These are phyloP conservation scores for Allacma fusca DNA, from an alignment of 2,888 invertebrate species.

Conservation along the genomic window DNA sequence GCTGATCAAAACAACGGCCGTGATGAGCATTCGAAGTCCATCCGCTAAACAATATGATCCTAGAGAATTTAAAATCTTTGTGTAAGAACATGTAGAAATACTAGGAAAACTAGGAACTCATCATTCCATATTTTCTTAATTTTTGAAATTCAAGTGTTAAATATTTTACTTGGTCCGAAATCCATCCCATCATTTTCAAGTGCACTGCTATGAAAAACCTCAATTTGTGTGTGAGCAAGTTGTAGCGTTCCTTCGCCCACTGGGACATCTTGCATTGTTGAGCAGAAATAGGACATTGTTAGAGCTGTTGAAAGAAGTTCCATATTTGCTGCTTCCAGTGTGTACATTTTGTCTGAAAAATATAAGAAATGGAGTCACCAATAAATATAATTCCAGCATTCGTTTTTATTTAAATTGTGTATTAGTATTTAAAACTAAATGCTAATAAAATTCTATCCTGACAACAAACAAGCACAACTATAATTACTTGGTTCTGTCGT, in stretches of 20 bases:
- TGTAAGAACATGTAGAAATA: too few relatives aligned
- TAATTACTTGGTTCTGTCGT: constrained; percentile 27
- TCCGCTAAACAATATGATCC: constrained; percentile 39
- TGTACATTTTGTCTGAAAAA: constrained; percentile 31
- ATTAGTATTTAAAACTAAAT: too few relatives aligned
- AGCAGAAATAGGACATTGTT: constrained; percentile 35
- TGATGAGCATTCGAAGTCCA: constrained; percentile 34
- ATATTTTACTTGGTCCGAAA: constrained; percentile 33
- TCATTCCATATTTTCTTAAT: neutral
- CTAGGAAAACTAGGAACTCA: too few relatives aligned
- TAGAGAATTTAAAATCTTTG: neutral
- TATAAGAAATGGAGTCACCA: neutral
- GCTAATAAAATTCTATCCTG: too few relatives aligned
- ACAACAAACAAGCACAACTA: neutral
- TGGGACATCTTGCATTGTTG: constrained; percentile 31
- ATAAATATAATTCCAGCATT: too few relatives aligned
- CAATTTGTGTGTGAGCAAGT: constrained; percentile 33
- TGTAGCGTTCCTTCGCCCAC: constrained; percentile 29
- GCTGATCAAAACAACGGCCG: constrained; percentile 22
- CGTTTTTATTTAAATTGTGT: too few relatives aligned
- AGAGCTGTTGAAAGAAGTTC: constrained; percentile 32
- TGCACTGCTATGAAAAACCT: constrained; percentile 29
- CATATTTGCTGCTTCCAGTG: constrained; percentile 32
- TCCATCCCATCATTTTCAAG: constrained; percentile 22
- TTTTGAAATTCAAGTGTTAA: neutral